Conservation (phyloP, 2,113 vertebrate genomes). For the Noturus placidus region DNA sequence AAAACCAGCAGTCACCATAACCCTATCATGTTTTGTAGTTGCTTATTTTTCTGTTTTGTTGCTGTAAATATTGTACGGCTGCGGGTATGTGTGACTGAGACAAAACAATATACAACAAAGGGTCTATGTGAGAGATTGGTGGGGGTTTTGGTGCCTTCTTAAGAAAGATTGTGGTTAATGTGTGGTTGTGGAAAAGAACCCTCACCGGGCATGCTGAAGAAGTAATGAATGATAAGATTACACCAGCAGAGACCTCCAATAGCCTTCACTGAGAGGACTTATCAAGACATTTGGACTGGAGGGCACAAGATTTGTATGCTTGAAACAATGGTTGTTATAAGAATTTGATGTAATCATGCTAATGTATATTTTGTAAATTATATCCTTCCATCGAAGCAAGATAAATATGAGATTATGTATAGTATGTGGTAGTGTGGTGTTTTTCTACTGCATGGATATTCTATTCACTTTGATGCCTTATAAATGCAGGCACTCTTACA, state of each 20-base stretch:
- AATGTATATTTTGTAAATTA: constrained; percentile 77
- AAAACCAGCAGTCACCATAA: constrained; percentile 39
- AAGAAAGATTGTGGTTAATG: constrained; percentile 5
- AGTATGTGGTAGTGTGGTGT: constrained; percentile 30
- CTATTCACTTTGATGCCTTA: background rate
- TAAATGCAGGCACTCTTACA: background rate
- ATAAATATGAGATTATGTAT: constrained; percentile 68
- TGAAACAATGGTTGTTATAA: constrained; percentile 57
- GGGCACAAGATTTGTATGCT: constrained; percentile 48
- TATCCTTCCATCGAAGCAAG: constrained; percentile 67
- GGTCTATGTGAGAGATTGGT: constrained; percentile 22
- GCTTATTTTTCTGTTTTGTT: constrained; percentile 45
- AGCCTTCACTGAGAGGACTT: constrained; percentile 56
- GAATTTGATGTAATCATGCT: constrained; percentile 54
- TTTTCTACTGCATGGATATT: constrained; percentile 23
- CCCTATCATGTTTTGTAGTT: constrained; percentile 65
- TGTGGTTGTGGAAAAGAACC: constrained; percentile 28
- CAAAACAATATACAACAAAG: constrained; percentile 37
- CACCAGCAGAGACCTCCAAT: constrained; percentile 47
- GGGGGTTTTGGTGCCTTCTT: constrained; percentile 33
- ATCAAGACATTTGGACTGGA: constrained; percentile 62
- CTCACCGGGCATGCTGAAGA: constrained; percentile 22
- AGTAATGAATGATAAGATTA: constrained; percentile 6
- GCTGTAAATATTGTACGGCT: constrained; percentile 66
- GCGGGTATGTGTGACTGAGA: constrained; percentile 48